phyloP scores from a whole-genome alignment of 2,113 vertebrate species.

The Varanus salvator region DNA sequence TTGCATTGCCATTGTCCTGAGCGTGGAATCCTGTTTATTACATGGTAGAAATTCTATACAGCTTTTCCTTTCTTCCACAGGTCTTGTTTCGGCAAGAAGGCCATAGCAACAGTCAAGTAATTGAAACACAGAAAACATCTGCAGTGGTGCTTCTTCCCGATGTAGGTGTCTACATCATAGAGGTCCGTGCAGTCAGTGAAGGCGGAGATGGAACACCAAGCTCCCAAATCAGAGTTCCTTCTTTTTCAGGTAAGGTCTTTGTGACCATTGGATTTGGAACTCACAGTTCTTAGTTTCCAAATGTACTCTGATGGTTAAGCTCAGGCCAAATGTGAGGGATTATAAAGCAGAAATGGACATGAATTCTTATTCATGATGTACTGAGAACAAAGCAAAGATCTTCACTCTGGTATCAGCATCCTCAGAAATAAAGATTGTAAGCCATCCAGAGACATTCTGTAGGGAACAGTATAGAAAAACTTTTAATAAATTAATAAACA shows the following conservation, averaged over 20 bases:
- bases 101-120: constrained; percentile 88
- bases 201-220: constrained; percentile 91
- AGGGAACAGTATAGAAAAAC: too few relatives aligned
- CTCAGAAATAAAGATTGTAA: neutral
- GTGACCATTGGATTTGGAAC: neutral
- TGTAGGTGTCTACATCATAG: constrained; percentile 92
- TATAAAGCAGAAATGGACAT: neutral
- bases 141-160: constrained; percentile 89
- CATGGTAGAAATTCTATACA: neutral
- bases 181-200: constrained; percentile 91
- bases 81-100: constrained; percentile 93
- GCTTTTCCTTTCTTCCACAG: constrained; percentile 70
- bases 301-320: neutral
- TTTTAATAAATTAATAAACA: too few relatives aligned
- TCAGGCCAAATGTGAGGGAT: too few relatives aligned
- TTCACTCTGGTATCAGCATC: neutral
- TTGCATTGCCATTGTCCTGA: neutral
- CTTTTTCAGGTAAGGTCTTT: constrained; percentile 85
- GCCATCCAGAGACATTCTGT: too few relatives aligned
- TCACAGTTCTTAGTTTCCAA: neutral
- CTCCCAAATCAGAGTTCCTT: constrained; percentile 91
- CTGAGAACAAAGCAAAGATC: neutral
- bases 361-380: neutral
- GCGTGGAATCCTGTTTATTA: neutral
- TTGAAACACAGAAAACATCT: constrained; percentile 91